Evolutionary conservation across 2,888 invertebrate genomes (phyloP).

Genomic region (Oithona nana): DNA sequence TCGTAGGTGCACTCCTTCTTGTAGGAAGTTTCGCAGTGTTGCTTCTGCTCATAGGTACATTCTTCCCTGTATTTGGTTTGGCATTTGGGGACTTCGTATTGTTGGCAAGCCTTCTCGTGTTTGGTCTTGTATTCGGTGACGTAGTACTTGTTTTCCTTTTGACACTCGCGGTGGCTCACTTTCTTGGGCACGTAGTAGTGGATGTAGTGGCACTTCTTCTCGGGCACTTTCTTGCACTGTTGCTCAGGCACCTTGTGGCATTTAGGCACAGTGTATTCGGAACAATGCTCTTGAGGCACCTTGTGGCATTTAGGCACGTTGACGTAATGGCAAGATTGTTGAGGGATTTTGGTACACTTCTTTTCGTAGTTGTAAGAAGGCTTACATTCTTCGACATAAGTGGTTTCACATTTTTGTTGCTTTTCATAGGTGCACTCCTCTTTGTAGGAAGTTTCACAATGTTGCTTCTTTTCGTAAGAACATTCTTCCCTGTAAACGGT

Average conservation of each 20-base stretch:
- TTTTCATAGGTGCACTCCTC: slow-evolving; percentile 6
- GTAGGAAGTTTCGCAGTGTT: slow-evolving; percentile 11
- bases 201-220: slow-evolving; percentile 9
- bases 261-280: slow-evolving; percentile 5
- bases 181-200: slow-evolving; percentile 5
- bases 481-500: slow-evolving; percentile 9
- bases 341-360: slow-evolving; percentile 10
- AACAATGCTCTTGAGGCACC: slow-evolving; percentile 12
- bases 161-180: not conserved
- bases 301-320: slow-evolving; percentile 9
- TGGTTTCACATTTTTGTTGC: slow-evolving; percentile 1
- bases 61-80: slow-evolving; percentile 5
- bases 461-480: slow-evolving; percentile 3
- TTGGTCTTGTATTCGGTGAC: slow-evolving; percentile 5
- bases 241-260: slow-evolving; percentile 6
- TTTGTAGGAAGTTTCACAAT: slow-evolving; percentile 8
- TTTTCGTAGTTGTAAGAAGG: slow-evolving; percentile 8
- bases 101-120: slow-evolving; percentile 2
- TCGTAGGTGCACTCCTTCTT: slow-evolving; percentile 5
- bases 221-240: slow-evolving; percentile 3
- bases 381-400: slow-evolving; percentile 8
- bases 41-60: slow-evolving; percentile 6
- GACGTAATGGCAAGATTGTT: slow-evolving; percentile 5
- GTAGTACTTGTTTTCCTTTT: slow-evolving; percentile 4
- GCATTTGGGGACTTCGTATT: slow-evolving; percentile 11